A percentile compares a stretch with the other conserved stretches of the same genome.
phyloP scores from a whole-genome alignment of 2,113 vertebrate genomes.

The Pluvianellus socialis region DNA sequence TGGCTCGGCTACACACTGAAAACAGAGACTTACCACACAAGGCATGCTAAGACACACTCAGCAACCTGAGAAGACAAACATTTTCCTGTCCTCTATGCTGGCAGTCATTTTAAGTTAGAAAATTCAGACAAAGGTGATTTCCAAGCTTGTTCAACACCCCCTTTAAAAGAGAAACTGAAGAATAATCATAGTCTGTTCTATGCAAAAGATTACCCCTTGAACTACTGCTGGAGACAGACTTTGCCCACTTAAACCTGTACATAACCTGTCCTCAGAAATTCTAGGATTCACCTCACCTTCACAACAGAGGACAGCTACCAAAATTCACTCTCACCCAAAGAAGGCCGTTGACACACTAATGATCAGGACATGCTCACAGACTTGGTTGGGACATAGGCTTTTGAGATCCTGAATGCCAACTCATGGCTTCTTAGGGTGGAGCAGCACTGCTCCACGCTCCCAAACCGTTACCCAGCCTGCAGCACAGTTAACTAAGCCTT shows the following conservation, averaged over 20 bases:
- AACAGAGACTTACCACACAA: neutral
- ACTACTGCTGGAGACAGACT: neutral
- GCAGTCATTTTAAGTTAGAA: neutral
- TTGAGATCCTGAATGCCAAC: neutral
- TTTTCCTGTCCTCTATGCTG: neutral
- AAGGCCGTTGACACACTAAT: neutral
- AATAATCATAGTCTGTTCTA: neutral
- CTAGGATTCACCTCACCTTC: neutral
- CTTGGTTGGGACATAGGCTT: neutral
- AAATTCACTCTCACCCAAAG: neutral
- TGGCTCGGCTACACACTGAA: neutral
- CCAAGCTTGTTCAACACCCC: neutral
- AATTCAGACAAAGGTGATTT: neutral
- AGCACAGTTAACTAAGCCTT: neutral
- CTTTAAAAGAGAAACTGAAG: neutral
- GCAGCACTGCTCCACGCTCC: neutral
- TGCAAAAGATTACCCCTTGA: neutral
- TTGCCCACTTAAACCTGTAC: neutral
- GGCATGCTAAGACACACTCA: neutral
- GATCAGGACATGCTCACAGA: neutral
- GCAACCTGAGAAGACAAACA: neutral
- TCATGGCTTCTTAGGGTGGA: neutral
- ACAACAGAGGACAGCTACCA: neutral
- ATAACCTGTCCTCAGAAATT: neutral
- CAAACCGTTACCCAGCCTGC: neutral